These are phyloP conservation scores for Drosophila gunungcola DNA, from an alignment of 1,140 invertebrate species.

Conservation along the genomic window DNA sequence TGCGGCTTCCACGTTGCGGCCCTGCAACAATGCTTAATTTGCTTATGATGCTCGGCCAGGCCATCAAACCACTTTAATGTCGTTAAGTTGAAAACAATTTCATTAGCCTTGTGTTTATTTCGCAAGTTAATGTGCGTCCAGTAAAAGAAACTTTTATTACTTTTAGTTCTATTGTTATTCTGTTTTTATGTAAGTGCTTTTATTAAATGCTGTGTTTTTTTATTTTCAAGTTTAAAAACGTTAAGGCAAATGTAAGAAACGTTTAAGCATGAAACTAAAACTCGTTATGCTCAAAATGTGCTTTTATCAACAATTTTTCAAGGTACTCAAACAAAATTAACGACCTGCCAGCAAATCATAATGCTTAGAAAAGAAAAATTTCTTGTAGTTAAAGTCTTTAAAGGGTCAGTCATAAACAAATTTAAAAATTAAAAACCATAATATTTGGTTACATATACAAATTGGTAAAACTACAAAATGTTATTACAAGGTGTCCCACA, in stretches of 20 bases:
- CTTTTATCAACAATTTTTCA: too few relatives aligned
- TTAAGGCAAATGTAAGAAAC: neutral
- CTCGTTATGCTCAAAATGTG: too few relatives aligned
- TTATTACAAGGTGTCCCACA: neutral
- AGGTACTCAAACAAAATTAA: too few relatives aligned
- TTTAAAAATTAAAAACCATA: too few relatives aligned
- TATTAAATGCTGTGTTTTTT: neutral
- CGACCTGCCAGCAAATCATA: too few relatives aligned
- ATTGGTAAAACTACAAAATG: neutral
- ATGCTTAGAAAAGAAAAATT: too few relatives aligned
- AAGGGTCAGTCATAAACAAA: too few relatives aligned
- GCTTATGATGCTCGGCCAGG: conserved; percentile 26
- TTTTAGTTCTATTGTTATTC: conserved; percentile 2
- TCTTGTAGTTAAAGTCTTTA: too few relatives aligned
- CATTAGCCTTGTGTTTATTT: conserved; percentile 22
- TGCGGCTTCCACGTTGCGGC: conserved; percentile 48
- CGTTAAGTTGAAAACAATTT: conserved; percentile 30
- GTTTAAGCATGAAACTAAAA: too few relatives aligned
- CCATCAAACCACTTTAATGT: conserved; percentile 26
- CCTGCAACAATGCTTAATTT: conserved; percentile 27
- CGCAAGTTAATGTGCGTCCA: conserved; percentile 9
- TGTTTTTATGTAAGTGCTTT: neutral
- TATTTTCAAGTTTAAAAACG: neutral
- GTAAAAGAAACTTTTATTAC: neutral
- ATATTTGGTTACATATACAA: too few relatives aligned